Evolutionary conservation across 2,888 invertebrate species (phyloP).

Genomic region (Achlya flavicornis): DNA sequence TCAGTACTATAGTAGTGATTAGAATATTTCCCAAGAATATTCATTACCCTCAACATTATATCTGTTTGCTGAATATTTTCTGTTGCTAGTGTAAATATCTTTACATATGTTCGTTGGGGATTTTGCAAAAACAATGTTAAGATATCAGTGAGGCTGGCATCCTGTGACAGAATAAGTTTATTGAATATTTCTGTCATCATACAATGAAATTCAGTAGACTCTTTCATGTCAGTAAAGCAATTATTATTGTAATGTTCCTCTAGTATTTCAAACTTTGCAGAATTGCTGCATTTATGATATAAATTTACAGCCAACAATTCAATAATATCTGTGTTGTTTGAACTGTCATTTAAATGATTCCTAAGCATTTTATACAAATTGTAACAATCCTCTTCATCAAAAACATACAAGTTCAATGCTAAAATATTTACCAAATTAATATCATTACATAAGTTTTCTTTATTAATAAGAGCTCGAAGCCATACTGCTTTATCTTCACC

Average conservation of each 20-base stretch:
- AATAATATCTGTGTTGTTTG: conserved; percentile 42
- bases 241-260: conserved; percentile 56
- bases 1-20: conserved; percentile 63
- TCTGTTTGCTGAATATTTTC: conserved; percentile 61
- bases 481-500: conserved; percentile 52
- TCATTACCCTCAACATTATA: conserved; percentile 65
- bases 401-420: conserved; percentile 44
- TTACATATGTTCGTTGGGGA: conserved; percentile 58
- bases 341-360: conserved; percentile 36
- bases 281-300: conserved; percentile 53
- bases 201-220: conserved; percentile 47
- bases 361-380: conserved; percentile 51
- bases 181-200: conserved; percentile 67
- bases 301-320: conserved; percentile 51
- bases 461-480: conserved; percentile 62
- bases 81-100: conserved; percentile 61
- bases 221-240: conserved; percentile 48
- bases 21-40: conserved; percentile 55
- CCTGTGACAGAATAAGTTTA: conserved; percentile 56
- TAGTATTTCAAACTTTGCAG: conserved; percentile 53
- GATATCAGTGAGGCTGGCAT: conserved; percentile 56
- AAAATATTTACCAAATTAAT: conserved; percentile 48
- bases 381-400: conserved; percentile 52
- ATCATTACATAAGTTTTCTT: conserved; percentile 57
- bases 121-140: conserved; percentile 67